Evolutionary conservation across 2,888 invertebrate genomes (phyloP), one percentile per base, ranked within the genome.

Genomic region (Linnaemya vulpina): DNA sequence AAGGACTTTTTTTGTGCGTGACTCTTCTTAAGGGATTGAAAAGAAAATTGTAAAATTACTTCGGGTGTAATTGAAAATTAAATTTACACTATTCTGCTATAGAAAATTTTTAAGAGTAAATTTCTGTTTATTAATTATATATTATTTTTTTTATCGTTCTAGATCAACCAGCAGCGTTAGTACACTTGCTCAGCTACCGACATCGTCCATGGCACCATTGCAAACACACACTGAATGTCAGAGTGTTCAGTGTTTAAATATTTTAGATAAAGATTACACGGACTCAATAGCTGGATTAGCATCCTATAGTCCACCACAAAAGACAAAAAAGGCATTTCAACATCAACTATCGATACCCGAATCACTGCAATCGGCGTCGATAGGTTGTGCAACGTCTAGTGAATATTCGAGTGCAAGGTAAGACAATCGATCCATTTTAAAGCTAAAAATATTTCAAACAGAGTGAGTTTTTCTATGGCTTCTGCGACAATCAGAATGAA

Each of bases 171-270:
- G 88, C 88, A 91, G 90, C 89, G 90, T 90, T 87, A 90, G 89
- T 88, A 88, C 89, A 85, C 89, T 90, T 86, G 89, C 89, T 88
- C 89, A 90, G 87, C 88, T 89, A 84, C 88, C 89, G 86, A 87
- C 89, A 88, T 88, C 89, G 89, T 90, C 90, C 88, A 91, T 92
- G 92, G 92, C 92, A 90, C 90, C 91, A 89, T 87, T 91, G 89
- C 91, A 90, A 88, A 90, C 90, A 73, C 88, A 90, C 86, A 88
- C 90, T 85, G 89, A 90, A 88, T 80, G 89, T 76, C 89, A 89
- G 86, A 89, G 89, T 89, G 88, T 89, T 88, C 89, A 88, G 67
- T 89, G 87, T 86, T 87, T 90, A 86, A 90, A 88, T 87, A 88
- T 88, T 62, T 86, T 87, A 86, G 88, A 89, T 75, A 88, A 88